Conservation (phyloP, 2,113 vertebrate genomes). For the Chionodraco myersi region DNA sequence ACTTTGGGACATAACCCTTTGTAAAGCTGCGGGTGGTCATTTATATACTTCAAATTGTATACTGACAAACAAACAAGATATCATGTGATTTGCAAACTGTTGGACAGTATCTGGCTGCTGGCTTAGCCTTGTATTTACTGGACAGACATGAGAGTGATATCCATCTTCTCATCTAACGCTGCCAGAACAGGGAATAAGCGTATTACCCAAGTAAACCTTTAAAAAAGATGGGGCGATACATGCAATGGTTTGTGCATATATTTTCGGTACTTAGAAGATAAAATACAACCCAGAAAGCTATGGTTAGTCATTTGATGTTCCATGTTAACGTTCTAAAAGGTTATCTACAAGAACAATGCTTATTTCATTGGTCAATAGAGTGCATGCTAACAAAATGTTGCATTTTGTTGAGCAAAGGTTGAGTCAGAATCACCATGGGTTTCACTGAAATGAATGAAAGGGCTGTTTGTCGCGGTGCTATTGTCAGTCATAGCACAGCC, state of each 20-base stretch:
- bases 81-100: not conserved
- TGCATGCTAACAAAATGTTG: not conserved
- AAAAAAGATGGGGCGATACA: not conserved
- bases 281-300: not conserved
- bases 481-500: conserved; percentile 4
- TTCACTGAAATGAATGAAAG: not conserved
- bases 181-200: not conserved
- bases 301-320: not conserved
- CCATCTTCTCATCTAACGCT: not conserved
- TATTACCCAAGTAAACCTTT: not conserved
- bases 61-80: not conserved
- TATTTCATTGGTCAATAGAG: not conserved
- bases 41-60: not conserved
- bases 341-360: not conserved
- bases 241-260: not conserved
- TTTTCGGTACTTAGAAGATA: not conserved
- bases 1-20: not conserved
- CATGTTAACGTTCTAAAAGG: conserved; percentile 3
- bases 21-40: conserved; percentile 1
- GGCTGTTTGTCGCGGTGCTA: not conserved
- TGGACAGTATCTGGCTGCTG: not conserved
- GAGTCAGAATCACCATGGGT: not conserved
- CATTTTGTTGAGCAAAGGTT: not conserved
- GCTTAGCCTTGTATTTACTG: not conserved
- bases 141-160: not conserved